phyloP scores from a whole-genome alignment of 2,888 invertebrate species.

The Reticulitermes lucifugus region DNA sequence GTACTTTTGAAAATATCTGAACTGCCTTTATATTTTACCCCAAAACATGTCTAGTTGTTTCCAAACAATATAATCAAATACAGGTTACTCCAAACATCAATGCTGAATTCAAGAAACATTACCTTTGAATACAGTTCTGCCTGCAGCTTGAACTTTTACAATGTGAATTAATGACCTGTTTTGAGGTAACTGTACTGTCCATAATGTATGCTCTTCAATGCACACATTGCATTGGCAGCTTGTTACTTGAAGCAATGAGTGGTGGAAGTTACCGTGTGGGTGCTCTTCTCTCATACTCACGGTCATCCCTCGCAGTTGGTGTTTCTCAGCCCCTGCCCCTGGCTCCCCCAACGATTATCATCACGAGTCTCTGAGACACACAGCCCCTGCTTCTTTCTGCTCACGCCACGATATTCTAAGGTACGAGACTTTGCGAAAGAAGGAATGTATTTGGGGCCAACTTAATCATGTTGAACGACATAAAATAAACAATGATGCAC shows the following conservation, averaged over 20 bases:
- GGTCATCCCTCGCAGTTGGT: constrained; percentile 24
- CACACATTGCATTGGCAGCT: not conserved
- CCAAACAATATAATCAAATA: not conserved
- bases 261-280: constrained; percentile 31
- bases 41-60: constrained; percentile 1
- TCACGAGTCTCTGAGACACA: constrained; percentile 26
- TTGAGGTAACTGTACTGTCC: constrained; percentile 9
- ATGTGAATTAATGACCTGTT: not conserved
- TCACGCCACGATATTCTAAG: constrained; percentile 35
- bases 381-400: constrained; percentile 36
- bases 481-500: constrained; percentile 7
- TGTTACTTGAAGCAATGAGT: constrained; percentile 10
- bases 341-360: constrained; percentile 24
- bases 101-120: too few species aligned
- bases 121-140: too few species aligned
- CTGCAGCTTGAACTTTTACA: too few species aligned
- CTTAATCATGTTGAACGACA: constrained; percentile 29
- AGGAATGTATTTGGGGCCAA: constrained; percentile 44
- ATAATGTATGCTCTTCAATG: constrained; percentile 6
- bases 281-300: constrained; percentile 31
- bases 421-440: constrained; percentile 43
- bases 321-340: constrained; percentile 30
- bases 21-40: not conserved
- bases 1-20: not conserved
- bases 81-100: too few species aligned